Evolutionary conservation across 2,797 vertebrate species (phyloP).

Genomic region (Coccyzus lansbergi): DNA sequence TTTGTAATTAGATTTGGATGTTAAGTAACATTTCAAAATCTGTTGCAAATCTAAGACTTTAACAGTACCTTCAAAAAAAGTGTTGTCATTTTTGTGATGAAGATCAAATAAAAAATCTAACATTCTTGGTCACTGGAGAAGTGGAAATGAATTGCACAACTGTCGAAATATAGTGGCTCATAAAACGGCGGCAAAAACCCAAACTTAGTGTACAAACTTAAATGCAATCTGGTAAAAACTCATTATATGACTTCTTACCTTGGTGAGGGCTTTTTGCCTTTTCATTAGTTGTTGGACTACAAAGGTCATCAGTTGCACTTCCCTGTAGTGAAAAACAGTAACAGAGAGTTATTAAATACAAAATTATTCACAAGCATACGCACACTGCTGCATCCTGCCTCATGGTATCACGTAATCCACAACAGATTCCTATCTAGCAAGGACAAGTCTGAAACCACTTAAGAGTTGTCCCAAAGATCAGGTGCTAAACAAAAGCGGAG

Average conservation of each 20-base stretch:
- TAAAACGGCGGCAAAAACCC: background rate
- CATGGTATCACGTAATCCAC: background rate
- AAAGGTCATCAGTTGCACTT: background rate
- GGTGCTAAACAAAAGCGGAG: background rate
- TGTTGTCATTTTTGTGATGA: background rate
- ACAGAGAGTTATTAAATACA: background rate
- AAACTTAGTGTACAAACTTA: background rate
- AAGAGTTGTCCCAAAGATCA: background rate
- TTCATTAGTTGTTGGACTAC: background rate
- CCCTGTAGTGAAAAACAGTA: background rate
- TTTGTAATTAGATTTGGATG: background rate
- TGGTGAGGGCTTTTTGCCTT: background rate
- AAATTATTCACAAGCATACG: background rate
- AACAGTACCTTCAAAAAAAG: background rate
- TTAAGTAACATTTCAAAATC: background rate
- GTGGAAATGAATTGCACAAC: background rate
- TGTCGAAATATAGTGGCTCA: background rate
- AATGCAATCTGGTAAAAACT: background rate
- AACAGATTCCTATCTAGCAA: background rate
- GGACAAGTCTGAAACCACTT: background rate
- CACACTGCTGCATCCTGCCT: background rate
- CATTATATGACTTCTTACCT: background rate
- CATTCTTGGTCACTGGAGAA: background rate
- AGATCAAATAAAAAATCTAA: conserved; percentile 3
- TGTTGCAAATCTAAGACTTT: background rate